Evolutionary conservation across 2,797 vertebrate species (phyloP).

Genomic region (Propithecus perrieri): DNA sequence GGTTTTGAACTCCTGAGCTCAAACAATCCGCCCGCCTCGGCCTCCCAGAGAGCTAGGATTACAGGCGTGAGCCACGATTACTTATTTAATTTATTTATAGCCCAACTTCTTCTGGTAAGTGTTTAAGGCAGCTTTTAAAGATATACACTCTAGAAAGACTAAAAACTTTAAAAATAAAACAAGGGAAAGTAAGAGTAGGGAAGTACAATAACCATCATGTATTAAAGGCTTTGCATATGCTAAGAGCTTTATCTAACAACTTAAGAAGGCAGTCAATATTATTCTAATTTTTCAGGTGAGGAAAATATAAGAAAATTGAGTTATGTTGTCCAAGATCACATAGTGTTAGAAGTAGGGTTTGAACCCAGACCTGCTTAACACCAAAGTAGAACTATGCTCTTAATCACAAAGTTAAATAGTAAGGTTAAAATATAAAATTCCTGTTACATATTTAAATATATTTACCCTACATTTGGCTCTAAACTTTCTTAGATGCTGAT

Average conservation of each 20-base stretch:
- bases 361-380: background rate
- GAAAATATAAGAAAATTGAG: background rate
- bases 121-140: background rate
- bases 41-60: too few relatives aligned
- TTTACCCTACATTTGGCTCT: background rate
- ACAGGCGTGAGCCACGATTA: background rate
- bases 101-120: background rate
- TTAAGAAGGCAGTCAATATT: background rate
- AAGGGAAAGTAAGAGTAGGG: background rate
- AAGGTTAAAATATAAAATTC: background rate
- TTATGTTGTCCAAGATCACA: background rate
- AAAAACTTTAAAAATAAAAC: background rate
- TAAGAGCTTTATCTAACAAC: background rate
- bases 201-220: background rate
- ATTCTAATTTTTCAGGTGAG: background rate
- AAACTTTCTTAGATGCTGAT: background rate
- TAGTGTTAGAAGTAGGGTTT: background rate
- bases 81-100: background rate
- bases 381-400: background rate
- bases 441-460: background rate
- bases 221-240: background rate
- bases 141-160: background rate
- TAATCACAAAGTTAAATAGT: background rate
- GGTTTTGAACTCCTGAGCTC: too few relatives aligned
- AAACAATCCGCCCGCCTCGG: too few relatives aligned